Evolutionary conservation across 2,113 vertebrate genomes (phyloP).

Genomic region (Antechinus stuartii): DNA sequence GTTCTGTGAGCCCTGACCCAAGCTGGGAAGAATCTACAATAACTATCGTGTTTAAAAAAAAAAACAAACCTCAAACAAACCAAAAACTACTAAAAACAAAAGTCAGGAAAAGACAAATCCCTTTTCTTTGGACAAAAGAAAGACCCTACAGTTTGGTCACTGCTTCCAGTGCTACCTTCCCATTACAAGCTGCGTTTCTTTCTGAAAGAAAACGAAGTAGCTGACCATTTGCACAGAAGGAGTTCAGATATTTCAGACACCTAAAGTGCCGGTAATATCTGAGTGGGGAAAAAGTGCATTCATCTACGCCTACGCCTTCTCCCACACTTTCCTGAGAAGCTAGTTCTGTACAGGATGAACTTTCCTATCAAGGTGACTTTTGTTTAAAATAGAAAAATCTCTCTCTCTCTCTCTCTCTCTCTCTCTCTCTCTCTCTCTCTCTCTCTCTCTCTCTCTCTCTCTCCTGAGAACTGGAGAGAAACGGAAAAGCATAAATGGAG

Average conservation of each 20-base stretch:
- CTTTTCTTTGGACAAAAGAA: slow-evolving; percentile 9
- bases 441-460: too few relatives aligned
- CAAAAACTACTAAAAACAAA: neutral
- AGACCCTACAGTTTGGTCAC: neutral
- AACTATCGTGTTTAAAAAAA: too few relatives aligned
- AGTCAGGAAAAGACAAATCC: neutral
- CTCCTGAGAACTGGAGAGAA: neutral
- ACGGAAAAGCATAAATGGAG: neutral
- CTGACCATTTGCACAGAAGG: slow-evolving; percentile 47
- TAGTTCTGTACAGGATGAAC: slow-evolving; percentile 27
- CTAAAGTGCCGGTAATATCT: neutral
- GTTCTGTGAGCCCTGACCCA: neutral
- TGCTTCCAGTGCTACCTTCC: neutral
- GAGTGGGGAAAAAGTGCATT: neutral
- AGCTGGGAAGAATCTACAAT: neutral
- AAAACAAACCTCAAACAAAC: too few relatives aligned
- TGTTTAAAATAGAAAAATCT: slow-evolving; percentile 56
- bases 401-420: too few relatives aligned
- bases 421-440: too few relatives aligned
- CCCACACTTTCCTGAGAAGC: slow-evolving; percentile 31
- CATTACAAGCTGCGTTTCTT: neutral
- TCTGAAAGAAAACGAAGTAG: neutral
- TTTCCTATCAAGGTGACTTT: slow-evolving; percentile 66
- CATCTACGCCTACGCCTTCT: neutral
- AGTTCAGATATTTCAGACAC: slow-evolving; percentile 23